Evolutionary conservation across 1,140 invertebrate species (phyloP).

Genomic region (Apis florea): DNA sequence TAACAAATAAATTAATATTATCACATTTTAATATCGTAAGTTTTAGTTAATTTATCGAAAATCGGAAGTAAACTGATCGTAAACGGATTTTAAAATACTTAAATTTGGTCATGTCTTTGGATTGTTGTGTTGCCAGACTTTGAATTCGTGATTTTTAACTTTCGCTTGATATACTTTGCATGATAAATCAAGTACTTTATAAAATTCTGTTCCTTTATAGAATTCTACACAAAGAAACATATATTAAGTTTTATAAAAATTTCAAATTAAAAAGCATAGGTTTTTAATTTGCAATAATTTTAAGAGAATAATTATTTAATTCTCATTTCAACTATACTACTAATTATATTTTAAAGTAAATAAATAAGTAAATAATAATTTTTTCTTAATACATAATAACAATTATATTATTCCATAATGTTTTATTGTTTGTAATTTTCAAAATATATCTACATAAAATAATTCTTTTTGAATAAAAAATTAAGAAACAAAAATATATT

Average conservation of each 20-base stretch:
- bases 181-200: constrained; percentile 15
- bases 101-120: constrained; percentile 1
- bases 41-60: neutral
- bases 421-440: neutral
- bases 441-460: too few species aligned
- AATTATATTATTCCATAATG: neutral
- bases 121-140: neutral
- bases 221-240: neutral
- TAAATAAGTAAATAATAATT: neutral
- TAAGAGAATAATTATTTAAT: neutral
- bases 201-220: neutral
- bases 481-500: neutral
- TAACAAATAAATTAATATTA: neutral
- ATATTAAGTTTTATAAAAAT: neutral
- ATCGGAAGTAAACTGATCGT: neutral
- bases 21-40: neutral
- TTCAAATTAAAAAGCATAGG: too few species aligned
- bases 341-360: neutral
- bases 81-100: neutral
- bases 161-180: constrained; percentile 27
- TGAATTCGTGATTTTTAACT: constrained; percentile 31
- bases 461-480: neutral
- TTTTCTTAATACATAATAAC: neutral
- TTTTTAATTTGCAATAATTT: neutral
- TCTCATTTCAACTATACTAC: neutral